Percentiles rank a stretch among this genome's conserved stretches.
Conservation (phyloP, 2,888 invertebrate species). For the Lycophotia porphyrea region DNA sequence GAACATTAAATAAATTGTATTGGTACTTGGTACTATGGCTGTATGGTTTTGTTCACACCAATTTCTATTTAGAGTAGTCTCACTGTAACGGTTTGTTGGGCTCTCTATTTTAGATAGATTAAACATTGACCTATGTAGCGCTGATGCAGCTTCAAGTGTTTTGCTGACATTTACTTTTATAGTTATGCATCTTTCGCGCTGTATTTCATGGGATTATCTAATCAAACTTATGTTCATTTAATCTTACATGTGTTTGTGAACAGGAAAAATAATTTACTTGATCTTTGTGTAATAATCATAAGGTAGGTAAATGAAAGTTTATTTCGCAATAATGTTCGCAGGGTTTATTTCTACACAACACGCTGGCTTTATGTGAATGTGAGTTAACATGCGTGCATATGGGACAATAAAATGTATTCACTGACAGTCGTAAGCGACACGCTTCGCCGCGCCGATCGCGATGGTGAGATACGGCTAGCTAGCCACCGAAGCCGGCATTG, state of each 20-base stretch:
- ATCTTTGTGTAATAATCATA: conserved; percentile 28
- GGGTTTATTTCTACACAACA: conserved; percentile 53
- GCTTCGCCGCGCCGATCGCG: conserved; percentile 81
- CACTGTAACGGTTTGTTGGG: conserved; percentile 7
- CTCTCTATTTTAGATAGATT: conserved; percentile 17
- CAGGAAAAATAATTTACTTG: conserved; percentile 21
- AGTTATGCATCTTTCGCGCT: background rate
- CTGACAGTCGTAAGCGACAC: conserved; percentile 85
- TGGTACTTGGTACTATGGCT: conserved; percentile 45
- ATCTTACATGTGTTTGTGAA: background rate
- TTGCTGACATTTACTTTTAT: conserved; percentile 3
- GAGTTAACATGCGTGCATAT: conserved; percentile 79
- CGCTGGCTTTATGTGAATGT: conserved; percentile 60
- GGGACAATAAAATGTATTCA: conserved; percentile 83
- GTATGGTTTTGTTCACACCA: conserved; percentile 47
- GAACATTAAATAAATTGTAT: conserved; percentile 67
- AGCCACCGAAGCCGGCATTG: conserved; percentile 81
- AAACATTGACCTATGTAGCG: conserved; percentile 2
- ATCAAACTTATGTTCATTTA: conserved; percentile 9
- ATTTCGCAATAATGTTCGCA: conserved; percentile 34
- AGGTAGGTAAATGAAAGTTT: conserved; percentile 39
- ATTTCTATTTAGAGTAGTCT: conserved; percentile 38
- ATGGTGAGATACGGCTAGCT: conserved; percentile 81
- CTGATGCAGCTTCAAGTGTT: conserved; percentile 14
- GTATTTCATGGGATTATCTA: conserved; percentile 12